Evolutionary conservation across 2,888 invertebrate genomes (phyloP), one percentile per base, ranked within the genome.

Genomic region (Dicyrtomina minuta): DNA sequence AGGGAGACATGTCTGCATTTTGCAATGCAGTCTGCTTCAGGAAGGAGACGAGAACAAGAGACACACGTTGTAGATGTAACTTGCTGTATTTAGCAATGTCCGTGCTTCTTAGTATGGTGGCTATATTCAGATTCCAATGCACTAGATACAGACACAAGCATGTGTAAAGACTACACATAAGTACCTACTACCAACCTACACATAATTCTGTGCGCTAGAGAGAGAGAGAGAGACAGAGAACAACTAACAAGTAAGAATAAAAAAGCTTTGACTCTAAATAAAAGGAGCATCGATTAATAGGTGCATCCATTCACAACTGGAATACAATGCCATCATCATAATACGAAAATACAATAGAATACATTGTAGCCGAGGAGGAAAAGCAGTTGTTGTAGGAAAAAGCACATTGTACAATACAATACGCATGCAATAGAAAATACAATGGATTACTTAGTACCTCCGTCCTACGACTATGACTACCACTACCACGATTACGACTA

Each of bases 211-310:
- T 5, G 33, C 3, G 33, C 3, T 3, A 46, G 4, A 20, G 27
- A 56, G 27, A 33, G 33, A 56, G 56, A 56, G 27, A 33, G 15
- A 26, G 12, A 55, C 26, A 55, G 26, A 55, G 26, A 26, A 24
- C 13, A 26, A 8, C 24, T n/a, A 49, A 46, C n/a, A 46, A 55
- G 55, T 26, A 55, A 49, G 26, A 46, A 17, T 22, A 60, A 62
- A 62, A 55, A 62, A 46, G 44, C 44, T 62, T 49, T 62, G 62
- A 62, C 62, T 62, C 62, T 62, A 62, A 62, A 62, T 62, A 62
- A 62, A 62, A 62, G 62, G 62, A 62, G 49, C 62, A 62, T 62
- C 62, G 62, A 62, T 62, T 62, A 62, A 62, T 62, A 62, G 62
- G 49, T 62, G 62, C 62, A 62, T 62, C 49, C 62, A 62, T 62